Evolutionary conservation across 1,140 invertebrate genomes (phyloP), one percentile per base, ranked within the genome.

Genomic region (Pomphorhynchus laevis): DNA sequence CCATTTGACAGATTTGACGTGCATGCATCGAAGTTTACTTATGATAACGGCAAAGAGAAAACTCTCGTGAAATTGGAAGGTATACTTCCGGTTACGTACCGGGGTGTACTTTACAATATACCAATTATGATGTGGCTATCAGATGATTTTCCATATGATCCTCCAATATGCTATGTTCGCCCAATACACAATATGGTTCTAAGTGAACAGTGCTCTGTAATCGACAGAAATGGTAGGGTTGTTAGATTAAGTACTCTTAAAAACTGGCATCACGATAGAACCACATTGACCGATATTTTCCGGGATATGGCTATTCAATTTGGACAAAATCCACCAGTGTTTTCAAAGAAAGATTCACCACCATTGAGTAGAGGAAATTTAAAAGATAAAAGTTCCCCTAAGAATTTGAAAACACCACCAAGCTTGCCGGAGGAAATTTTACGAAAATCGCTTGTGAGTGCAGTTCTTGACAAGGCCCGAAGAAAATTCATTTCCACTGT

Each of bases 81-180:
- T 37, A 91, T 80, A 12, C 77, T 91, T 51, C 79, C 80, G 21
- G 74, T 89, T 2, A 61, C 60, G 24, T 89, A 74, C 52, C 12
- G 48, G 72, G 73, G 70, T 41, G 67, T 62, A 38, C 65, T 58
- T 14, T 98, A 95, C 57, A 80, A 95, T 59, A 95, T 95, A 58
- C 89, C 89, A 25, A 68, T 95, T 20, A 72, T 71, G 53, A 71
- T 95, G 48, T 93, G 77, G 74, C 51, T 95, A 21, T 69, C 84
- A 67, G 77, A 95, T 51, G 86, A 76, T 20, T 76, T 95, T 65
- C 89, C 89, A 1, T 68, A 74, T 51, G 74, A 84, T 60, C 74
- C 80, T 16, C 89, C 89, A n/a, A 72, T 91, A 55, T 86, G 80
- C 52, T 95, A 73, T 58, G 86, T 98, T 0, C 74, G 69, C 56